Base-by-base conservation (phyloP, 2,797 vertebrate genomes). In the Phoxinus dragarum region DNA sequence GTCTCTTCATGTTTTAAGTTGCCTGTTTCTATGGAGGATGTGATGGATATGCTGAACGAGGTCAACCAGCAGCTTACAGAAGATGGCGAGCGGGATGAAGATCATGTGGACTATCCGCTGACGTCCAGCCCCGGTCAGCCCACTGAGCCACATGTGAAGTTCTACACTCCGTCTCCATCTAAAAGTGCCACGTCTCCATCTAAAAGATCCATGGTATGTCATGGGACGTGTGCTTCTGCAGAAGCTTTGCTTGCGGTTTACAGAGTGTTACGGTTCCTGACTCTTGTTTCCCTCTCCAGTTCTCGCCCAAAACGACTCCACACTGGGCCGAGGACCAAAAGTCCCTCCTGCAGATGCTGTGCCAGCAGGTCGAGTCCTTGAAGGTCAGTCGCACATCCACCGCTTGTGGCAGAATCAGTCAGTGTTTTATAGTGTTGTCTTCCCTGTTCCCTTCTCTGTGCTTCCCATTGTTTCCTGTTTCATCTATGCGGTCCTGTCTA, bases 291-390 rank as follows among this genome's bases (percentile, higher is more conserved):
- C 21, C 27, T 84, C 73, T 68, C 86, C 17, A 99, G 98, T 97
- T 97, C 93, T 97, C 97, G 91, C 97, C 97, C 0, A 99, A 97
- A 94, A 97, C 95, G 0, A 97, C 97, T n/a, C 98, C 98, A 92
- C 96, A 95, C 80, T 99, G 98, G 98, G 97, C 96, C 66, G 98
- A 99, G 92, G 98, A 99, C 94, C 98, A 99, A 88, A 99, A 97
- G 93, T 96, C 91, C 88, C 91, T 99, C 76, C 94, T 99, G 82
- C 97, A 99, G 90, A 97, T 96, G 94, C 95, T 99, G 68, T 99
- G 97, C 92, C 97, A 99, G 89, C 97, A 99, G 94, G 96, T 99
- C 73, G 97, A 99, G 92, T 97, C 97, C 21, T 96, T 99, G 86
- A 99, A 98, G 97, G 98, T 99, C 90, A 95, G 91, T 84, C 14